Evolutionary conservation across 2,797 vertebrate genomes (phyloP).

Genomic region (Betta splendens): DNA sequence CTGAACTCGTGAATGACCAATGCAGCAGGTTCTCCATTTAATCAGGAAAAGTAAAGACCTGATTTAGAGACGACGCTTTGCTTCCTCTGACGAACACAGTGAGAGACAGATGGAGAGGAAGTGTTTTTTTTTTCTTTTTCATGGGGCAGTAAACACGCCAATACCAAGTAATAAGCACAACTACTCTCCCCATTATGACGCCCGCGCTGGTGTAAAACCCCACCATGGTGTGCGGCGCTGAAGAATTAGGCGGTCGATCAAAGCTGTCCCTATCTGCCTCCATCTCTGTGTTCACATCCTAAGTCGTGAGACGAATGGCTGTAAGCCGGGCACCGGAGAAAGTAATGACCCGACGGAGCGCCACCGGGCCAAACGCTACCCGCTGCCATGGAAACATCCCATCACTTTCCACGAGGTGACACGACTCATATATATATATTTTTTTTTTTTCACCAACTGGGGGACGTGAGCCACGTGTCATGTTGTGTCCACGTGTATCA

Average conservation of each 20-base stretch:
- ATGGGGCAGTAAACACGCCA: conserved; percentile 50
- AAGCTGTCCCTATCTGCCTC: conserved; percentile 23
- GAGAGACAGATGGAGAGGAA: conserved; percentile 68
- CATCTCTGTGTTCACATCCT: conserved; percentile 14
- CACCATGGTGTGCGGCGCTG: conserved; percentile 58
- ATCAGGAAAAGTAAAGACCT: conserved; percentile 36
- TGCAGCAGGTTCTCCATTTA: conserved; percentile 26
- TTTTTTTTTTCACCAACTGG: conserved; percentile 46
- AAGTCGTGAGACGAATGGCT: conserved; percentile 8
- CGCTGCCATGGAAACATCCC: conserved; percentile 33
- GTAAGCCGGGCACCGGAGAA: conserved; percentile 14
- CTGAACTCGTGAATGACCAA: conserved; percentile 43
- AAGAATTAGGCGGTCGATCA: conserved; percentile 43
- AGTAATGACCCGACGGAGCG: conserved; percentile 20
- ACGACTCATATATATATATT: conserved; percentile 43
- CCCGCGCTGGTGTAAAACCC: conserved; percentile 41
- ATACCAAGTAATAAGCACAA: conserved; percentile 60
- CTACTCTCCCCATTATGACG: conserved; percentile 37
- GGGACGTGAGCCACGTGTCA: conserved; percentile 38
- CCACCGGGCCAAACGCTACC: conserved; percentile 29
- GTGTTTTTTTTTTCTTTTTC: conserved; percentile 45
- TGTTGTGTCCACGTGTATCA: conserved; percentile 29
- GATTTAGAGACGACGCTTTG: conserved; percentile 54
- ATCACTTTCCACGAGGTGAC: conserved; percentile 40
- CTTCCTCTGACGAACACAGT: conserved; percentile 57